These are phyloP conservation scores for Slavum lentiscoides DNA, from an alignment of 2,888 invertebrate species.

Conservation along the genomic window DNA sequence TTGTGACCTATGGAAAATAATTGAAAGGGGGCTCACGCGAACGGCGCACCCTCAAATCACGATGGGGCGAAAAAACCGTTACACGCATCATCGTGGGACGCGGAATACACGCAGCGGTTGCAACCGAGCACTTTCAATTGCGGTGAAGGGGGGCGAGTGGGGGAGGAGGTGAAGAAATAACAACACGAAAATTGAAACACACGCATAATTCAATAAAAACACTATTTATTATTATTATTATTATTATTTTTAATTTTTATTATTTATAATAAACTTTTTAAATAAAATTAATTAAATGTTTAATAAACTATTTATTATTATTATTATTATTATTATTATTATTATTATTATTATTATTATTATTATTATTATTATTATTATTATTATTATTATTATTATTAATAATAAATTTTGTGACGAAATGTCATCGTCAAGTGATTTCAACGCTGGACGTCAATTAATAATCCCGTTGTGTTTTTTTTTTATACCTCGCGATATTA, in stretches of 20 bases:
- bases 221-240: neutral
- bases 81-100: constrained; percentile 19
- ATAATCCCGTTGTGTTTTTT: neutral
- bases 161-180: neutral
- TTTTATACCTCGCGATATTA: neutral
- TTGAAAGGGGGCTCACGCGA: constrained; percentile 40
- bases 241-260: too few relatives aligned
- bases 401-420: neutral
- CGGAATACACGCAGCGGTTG: neutral
- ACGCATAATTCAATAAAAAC: neutral
- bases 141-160: neutral
- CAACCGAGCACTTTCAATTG: constrained; percentile 7
- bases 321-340: too few relatives aligned
- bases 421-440: neutral
- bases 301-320: neutral
- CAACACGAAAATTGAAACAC: neutral
- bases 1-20: constrained; percentile 47
- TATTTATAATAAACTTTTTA: neutral
- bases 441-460: constrained; percentile 29
- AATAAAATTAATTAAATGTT: too few relatives aligned
- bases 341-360: neutral
- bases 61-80: constrained; percentile 53
- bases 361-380: neutral
- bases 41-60: constrained; percentile 49
- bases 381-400: too few relatives aligned